Evolutionary conservation across 2,888 invertebrate species (phyloP).

Genomic region (Drosophila pseudotakahashii): DNA sequence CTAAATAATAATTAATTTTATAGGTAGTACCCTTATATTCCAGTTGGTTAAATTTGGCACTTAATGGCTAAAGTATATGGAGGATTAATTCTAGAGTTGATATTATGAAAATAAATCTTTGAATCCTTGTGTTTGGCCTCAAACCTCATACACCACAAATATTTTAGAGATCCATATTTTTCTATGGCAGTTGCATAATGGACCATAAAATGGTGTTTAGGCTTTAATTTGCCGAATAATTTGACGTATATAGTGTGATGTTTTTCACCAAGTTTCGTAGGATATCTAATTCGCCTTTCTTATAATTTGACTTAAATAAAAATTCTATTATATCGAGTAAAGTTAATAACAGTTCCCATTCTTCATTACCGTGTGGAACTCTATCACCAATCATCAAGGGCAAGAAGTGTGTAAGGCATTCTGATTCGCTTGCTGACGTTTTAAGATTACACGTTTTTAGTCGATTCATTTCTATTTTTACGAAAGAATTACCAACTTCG

Average conservation of each 20-base stretch:
- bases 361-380: not conserved
- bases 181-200: not conserved
- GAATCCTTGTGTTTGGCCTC: no score
- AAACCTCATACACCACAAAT: no score
- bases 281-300: not conserved
- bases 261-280: not conserved
- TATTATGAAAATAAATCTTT: no score
- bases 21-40: no score
- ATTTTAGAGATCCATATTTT: not conserved
- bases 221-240: not conserved
- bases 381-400: not conserved
- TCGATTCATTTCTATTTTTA: no score
- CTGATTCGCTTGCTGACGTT: not conserved
- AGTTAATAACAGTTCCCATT: not conserved
- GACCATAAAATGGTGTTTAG: not conserved
- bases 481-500: no score
- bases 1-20: no score
- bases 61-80: no score
- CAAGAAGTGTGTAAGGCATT: not conserved
- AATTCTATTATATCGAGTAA: not conserved
- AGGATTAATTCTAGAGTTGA: no score
- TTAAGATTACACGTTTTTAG: not conserved
- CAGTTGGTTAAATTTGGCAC: no score
- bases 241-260: not conserved
- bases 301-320: not conserved